These are phyloP conservation scores for Drosophila yakuba DNA, from an alignment of 1,140 invertebrate genomes.

Conservation along the genomic window DNA sequence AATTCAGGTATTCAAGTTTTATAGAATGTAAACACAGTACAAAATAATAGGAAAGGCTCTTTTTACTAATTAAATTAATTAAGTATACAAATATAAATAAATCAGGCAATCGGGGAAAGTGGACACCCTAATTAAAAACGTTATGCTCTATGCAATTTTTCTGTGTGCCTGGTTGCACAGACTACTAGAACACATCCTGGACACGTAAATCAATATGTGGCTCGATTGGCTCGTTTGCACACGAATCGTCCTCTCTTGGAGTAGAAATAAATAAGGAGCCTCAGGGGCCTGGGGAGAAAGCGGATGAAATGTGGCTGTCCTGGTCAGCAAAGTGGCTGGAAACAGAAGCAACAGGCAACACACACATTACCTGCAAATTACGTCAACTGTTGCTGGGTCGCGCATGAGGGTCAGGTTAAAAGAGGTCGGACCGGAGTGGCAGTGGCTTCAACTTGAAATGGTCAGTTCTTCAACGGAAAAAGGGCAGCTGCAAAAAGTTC, in stretches of 20 bases:
- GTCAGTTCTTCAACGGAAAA: slow-evolving; percentile 19
- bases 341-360: slow-evolving; percentile 51
- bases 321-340: slow-evolving; percentile 34
- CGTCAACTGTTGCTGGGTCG: slow-evolving; percentile 63
- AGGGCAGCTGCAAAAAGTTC: slow-evolving; percentile 3
- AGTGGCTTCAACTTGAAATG: not conserved
- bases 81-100: not conserved
- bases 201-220: slow-evolving; percentile 47
- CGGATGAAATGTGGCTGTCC: slow-evolving; percentile 17
- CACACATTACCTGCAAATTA: slow-evolving; percentile 79
- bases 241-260: slow-evolving; percentile 14
- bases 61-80: no score
- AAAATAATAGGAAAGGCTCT: no score
- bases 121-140: not conserved
- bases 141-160: not conserved
- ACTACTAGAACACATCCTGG: slow-evolving; percentile 17
- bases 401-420: not conserved
- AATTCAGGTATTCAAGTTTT: no score
- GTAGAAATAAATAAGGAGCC: slow-evolving; percentile 26
- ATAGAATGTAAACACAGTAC: no score
- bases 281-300: slow-evolving; percentile 3
- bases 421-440: not conserved
- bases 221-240: slow-evolving; percentile 47
- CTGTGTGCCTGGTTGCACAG: slow-evolving; percentile 2
- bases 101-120: not conserved